phyloP scores from a whole-genome alignment of 2,113 vertebrate genomes.

The Mesitornis unicolor region DNA sequence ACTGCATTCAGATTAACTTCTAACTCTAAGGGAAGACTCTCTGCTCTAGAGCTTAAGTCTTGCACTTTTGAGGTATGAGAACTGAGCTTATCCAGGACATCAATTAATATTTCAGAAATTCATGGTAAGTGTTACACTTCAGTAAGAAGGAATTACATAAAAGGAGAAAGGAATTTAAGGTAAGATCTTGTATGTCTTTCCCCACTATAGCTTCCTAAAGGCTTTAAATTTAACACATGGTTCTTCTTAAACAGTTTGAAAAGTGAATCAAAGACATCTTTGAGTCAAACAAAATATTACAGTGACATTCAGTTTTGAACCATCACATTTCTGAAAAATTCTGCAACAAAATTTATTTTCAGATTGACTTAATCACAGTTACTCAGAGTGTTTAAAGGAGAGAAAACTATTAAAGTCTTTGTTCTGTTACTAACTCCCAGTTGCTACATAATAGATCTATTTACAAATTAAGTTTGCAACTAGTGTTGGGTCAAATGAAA shows the following conservation, averaged over 20 bases:
- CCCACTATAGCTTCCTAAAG: neutral
- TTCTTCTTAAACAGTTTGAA: neutral
- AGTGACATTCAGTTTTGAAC: neutral
- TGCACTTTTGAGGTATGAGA: neutral
- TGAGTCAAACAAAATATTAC: neutral
- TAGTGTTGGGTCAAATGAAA: neutral
- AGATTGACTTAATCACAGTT: neutral
- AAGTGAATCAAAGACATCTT: neutral
- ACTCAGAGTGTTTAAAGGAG: neutral
- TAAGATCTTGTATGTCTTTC: neutral
- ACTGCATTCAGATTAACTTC: neutral
- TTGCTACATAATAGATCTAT: neutral
- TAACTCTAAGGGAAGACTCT: neutral
- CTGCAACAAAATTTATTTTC: neutral
- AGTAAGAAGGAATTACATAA: neutral
- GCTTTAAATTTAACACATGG: neutral
- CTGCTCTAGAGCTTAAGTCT: neutral
- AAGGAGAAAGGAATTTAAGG: neutral
- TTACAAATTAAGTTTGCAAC: neutral
- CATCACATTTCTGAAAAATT: neutral
- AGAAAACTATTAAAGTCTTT: neutral
- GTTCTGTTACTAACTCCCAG: neutral
- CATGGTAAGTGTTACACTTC: neutral
- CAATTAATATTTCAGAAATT: neutral
- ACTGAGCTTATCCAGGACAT: neutral